Percentiles rank a stretch among this genome's conserved stretches.
phyloP scores from a whole-genome alignment of 1,140 invertebrate species.

The Globodera ellingtonae region DNA sequence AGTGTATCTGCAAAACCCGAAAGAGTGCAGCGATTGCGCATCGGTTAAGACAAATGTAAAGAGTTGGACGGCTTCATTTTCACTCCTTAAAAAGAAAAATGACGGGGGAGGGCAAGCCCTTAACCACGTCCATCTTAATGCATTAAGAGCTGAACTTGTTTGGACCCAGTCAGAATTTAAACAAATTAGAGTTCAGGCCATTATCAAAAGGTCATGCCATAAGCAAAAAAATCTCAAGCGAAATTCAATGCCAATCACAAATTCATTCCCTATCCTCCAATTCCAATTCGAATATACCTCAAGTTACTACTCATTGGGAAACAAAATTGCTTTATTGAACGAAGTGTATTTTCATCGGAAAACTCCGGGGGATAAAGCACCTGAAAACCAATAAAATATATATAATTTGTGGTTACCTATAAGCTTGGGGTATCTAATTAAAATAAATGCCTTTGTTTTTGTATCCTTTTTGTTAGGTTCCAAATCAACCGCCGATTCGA shows the following conservation, averaged over 20 bases:
- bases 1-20: constrained; percentile 57
- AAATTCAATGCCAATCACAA: no score
- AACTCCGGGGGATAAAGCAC: constrained; percentile 54
- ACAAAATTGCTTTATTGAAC: constrained; percentile 51
- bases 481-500: constrained; percentile 1
- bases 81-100: constrained; percentile 39
- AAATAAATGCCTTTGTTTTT: neutral
- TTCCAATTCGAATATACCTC: constrained; percentile 5
- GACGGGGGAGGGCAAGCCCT: neutral
- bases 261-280: no score
- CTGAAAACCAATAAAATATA: neutral
- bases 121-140: no score
- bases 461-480: constrained; percentile 21
- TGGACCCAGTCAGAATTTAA: no score
- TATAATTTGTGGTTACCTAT: neutral
- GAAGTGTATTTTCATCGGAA: constrained; percentile 45
- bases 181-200: no score
- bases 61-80: constrained; percentile 58
- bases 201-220: no score
- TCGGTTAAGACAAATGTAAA: constrained; percentile 59
- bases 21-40: constrained; percentile 48
- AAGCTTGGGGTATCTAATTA: neutral
- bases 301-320: constrained; percentile 41
- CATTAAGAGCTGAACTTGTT: no score
- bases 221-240: no score